Percentiles rank a stretch among this genome's conserved stretches.
These are phyloP conservation scores for Poeciliopsis turrubarensis DNA, from an alignment of 2,113 vertebrate genomes.

Conservation along the genomic window DNA sequence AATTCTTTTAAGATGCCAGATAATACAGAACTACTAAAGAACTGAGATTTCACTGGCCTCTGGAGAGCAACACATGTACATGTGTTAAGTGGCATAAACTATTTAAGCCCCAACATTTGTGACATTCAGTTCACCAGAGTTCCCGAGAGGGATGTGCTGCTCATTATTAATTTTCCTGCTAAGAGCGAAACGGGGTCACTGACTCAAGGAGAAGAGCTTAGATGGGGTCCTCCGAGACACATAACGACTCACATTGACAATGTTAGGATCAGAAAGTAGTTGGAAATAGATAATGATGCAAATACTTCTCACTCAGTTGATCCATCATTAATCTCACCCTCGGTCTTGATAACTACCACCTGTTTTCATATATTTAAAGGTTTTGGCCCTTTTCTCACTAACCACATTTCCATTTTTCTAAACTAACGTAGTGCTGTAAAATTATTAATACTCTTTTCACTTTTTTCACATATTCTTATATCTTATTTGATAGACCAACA, in stretches of 20 bases:
- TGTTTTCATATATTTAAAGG: conserved; percentile 21
- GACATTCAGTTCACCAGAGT: conserved; percentile 41
- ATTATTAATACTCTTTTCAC: not conserved
- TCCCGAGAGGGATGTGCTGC: conserved; percentile 56
- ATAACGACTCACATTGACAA: conserved; percentile 67
- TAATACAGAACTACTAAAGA: too few relatives aligned
- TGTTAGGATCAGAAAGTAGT: conserved; percentile 41
- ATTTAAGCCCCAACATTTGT: conserved; percentile 38
- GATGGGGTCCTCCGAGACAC: conserved; percentile 59
- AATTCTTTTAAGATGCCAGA: too few relatives aligned
- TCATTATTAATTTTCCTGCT: conserved; percentile 71
- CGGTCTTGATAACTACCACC: conserved; percentile 28
- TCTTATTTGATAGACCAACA: not conserved
- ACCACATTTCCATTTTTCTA: not conserved
- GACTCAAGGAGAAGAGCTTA: conserved; percentile 68
- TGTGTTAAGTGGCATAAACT: not conserved
- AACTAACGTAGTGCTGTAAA: not conserved
- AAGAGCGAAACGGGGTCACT: conserved; percentile 74
- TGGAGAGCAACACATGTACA: not conserved
- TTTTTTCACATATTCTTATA: not conserved
- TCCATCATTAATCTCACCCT: conserved; percentile 34
- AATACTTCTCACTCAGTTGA: conserved; percentile 32
- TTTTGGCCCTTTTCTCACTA: conserved; percentile 16
- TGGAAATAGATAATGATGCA: conserved; percentile 68
- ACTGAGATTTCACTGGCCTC: not conserved